phyloP scores from a whole-genome alignment of 2,888 invertebrate genomes.

The Caenorhabditis sp. region DNA sequence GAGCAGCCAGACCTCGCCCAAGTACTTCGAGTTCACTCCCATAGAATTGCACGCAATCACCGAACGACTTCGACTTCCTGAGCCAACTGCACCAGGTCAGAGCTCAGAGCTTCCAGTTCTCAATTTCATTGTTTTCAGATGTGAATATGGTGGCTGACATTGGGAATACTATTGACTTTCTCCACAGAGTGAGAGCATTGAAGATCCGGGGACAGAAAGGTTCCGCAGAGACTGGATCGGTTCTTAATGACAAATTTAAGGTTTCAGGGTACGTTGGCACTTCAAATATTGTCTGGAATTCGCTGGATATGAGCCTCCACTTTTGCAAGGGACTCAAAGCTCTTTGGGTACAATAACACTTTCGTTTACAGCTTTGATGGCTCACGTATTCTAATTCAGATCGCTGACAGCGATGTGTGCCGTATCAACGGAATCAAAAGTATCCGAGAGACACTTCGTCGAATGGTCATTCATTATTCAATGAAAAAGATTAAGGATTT shows the following conservation, averaged over 20 bases:
- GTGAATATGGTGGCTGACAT: conserved; percentile 89
- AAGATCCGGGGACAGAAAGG: conserved; percentile 81
- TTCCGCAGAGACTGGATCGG: too few species aligned
- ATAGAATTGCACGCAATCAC: conserved; percentile 92
- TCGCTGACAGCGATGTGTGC: conserved; percentile 78
- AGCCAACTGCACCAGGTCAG: conserved; percentile 82
- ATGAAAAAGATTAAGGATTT: conserved; percentile 84
- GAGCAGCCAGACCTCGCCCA: conserved; percentile 62
- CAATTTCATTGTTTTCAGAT: too few species aligned
- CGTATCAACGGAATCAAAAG: conserved; percentile 78
- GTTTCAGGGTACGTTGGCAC: conserved; percentile 83
- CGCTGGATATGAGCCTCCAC: conserved; percentile 87
- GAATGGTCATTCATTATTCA: conserved; percentile 85
- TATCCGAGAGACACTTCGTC: conserved; percentile 84
- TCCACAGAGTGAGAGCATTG: conserved; percentile 84
- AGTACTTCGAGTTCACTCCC: conserved; percentile 85
- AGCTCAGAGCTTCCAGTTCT: neutral
- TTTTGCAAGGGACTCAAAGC: conserved; percentile 87
- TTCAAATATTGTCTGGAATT: conserved; percentile 89
- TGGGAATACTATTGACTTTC: conserved; percentile 90
- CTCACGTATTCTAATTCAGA: conserved; percentile 71
- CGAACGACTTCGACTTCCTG: conserved; percentile 89
- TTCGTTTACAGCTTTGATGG: too few species aligned
- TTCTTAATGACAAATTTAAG: too few species aligned
- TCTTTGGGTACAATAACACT: conserved; percentile 81